phyloP scores from a whole-genome alignment of 2,113 vertebrate genomes.

The Forbesichthys papilliferus region DNA sequence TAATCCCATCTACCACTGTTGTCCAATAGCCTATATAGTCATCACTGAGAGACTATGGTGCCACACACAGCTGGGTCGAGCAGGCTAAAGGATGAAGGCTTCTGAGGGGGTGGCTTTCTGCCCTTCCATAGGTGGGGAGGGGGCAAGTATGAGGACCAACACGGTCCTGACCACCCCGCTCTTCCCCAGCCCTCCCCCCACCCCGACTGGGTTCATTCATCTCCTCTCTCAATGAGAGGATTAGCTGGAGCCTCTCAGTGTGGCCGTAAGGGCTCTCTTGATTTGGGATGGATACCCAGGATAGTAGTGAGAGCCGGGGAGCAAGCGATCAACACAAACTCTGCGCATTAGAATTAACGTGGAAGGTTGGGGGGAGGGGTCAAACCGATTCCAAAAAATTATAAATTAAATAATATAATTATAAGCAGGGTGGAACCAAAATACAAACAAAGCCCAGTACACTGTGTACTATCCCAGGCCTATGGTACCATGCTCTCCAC shows the following conservation, averaged over 20 bases:
- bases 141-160: slow-evolving; percentile 65
- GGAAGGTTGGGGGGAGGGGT: neutral
- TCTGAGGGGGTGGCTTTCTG: slow-evolving; percentile 68
- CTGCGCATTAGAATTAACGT: slow-evolving; percentile 18
- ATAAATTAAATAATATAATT: slow-evolving; percentile 2
- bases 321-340: slow-evolving; percentile 37
- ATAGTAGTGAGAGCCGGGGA: slow-evolving; percentile 56
- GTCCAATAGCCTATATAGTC: slow-evolving; percentile 8
- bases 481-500: slow-evolving; percentile 23
- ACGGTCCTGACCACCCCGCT: slow-evolving; percentile 51
- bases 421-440: slow-evolving; percentile 25
- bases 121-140: slow-evolving; percentile 65
- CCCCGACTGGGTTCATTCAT: slow-evolving; percentile 73
- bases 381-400: slow-evolving; percentile 19
- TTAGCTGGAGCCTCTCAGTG: slow-evolving; percentile 74
- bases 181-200: slow-evolving; percentile 43
- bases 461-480: slow-evolving; percentile 28
- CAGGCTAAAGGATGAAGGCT: slow-evolving; percentile 48
- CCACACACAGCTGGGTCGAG: slow-evolving; percentile 59
- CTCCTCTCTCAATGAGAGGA: slow-evolving; percentile 78
- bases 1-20: neutral
- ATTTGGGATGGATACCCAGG: slow-evolving; percentile 54
- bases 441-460: slow-evolving; percentile 8
- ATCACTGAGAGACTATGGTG: slow-evolving; percentile 28
- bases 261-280: slow-evolving; percentile 64